Conservation (phyloP, 2,113 vertebrate species). For the Sorex fumeus region DNA sequence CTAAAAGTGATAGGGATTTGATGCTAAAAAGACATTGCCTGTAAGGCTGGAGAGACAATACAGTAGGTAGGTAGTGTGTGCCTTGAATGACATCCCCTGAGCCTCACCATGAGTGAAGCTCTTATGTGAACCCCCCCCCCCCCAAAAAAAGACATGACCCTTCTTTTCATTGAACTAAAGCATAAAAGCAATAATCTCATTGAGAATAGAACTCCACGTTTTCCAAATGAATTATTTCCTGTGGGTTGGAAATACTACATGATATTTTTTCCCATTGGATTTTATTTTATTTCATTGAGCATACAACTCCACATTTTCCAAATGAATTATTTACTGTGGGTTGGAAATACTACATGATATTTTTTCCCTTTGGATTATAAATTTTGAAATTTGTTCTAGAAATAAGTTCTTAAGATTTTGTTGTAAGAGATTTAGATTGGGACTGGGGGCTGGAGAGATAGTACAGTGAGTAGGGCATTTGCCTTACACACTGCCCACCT, state of each 20-base stretch:
- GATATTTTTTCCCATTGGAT: not conserved
- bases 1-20: not conserved
- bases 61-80: too few species aligned
- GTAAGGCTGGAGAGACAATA: too few species aligned
- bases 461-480: too few species aligned
- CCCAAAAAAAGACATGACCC: not conserved
- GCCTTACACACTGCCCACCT: too few species aligned
- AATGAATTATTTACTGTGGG: not conserved
- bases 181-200: slow-evolving; percentile 28
- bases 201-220: not conserved
- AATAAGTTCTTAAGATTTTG: slow-evolving; percentile 2
- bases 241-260: not conserved
- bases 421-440: not conserved
- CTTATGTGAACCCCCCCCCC: too few species aligned
- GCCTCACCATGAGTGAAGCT: too few species aligned
- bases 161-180: not conserved
- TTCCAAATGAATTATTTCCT: not conserved
- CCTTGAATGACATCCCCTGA: too few species aligned
- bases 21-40: not conserved
- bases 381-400: not conserved
- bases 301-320: not conserved
- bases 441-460: too few species aligned
- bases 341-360: slow-evolving; percentile 3
- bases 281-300: not conserved
- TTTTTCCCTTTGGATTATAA: too few species aligned